These are phyloP conservation scores for Himantopus leucocephalus DNA, from an alignment of 2,113 vertebrate genomes.

Conservation along the genomic window DNA sequence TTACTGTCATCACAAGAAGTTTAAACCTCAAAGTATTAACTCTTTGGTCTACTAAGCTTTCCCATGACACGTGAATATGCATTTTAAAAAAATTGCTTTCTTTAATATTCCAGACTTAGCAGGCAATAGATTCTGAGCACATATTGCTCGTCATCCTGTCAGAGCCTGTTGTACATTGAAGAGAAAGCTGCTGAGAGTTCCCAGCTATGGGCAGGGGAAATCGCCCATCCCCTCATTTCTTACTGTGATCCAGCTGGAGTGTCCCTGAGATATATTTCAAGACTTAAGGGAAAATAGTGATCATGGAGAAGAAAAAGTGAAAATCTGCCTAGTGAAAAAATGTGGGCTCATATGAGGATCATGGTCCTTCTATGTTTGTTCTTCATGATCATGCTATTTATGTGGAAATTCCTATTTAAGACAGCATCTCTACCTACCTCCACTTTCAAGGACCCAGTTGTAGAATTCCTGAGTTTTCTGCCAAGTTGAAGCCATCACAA, in stretches of 20 bases:
- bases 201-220: not conserved
- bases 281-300: not conserved
- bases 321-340: not conserved
- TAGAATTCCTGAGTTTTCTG: conserved; percentile 66
- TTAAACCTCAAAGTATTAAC: not conserved
- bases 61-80: not conserved
- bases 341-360: not conserved
- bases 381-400: not conserved
- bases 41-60: not conserved
- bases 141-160: not conserved
- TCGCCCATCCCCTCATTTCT: not conserved
- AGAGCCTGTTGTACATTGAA: not conserved
- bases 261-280: not conserved
- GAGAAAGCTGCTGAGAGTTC: not conserved
- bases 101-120: not conserved
- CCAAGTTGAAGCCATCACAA: conserved; percentile 60
- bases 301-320: not conserved
- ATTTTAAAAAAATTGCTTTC: not conserved
- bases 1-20: not conserved
- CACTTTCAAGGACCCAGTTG: conserved; percentile 66
- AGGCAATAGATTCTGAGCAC: not conserved
- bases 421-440: conserved; percentile 60
- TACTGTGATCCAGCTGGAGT: not conserved
- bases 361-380: not conserved
- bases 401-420: not conserved